Conservation (phyloP, 92 coral and sea anemone genomes). For the Heliopora coerulea region DNA sequence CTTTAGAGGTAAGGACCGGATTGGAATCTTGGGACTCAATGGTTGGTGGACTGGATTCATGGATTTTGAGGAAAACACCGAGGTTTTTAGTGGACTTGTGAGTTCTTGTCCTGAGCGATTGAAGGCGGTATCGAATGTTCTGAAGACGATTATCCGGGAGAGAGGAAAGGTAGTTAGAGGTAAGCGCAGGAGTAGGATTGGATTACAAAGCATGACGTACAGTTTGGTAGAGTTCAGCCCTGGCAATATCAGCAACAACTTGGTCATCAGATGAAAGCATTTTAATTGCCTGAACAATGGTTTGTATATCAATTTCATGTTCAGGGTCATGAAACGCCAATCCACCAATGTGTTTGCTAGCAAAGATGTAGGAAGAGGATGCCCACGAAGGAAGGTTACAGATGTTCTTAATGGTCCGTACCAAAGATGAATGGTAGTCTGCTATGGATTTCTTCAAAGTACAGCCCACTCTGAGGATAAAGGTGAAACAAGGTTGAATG, state of each 20-base stretch:
- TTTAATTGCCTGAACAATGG: constrained; percentile 25
- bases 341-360: constrained; percentile 28
- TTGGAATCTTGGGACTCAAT: too few species aligned
- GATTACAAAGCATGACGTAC: constrained; percentile 30
- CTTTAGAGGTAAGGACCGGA: constrained; percentile 19
- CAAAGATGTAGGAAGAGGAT: constrained; percentile 33
- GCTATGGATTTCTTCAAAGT: neutral
- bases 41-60: too few species aligned
- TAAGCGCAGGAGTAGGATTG: constrained; percentile 28
- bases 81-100: constrained; percentile 7
- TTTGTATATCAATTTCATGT: constrained; percentile 24
- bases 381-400: constrained; percentile 24
- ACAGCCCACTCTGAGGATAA: constrained; percentile 15
- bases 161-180: constrained; percentile 32
- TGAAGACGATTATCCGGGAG: constrained; percentile 24
- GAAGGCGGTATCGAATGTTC: constrained; percentile 22
- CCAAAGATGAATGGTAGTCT: constrained; percentile 1
- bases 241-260: constrained; percentile 25
- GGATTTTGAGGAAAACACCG: too few species aligned
- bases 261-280: constrained; percentile 37
- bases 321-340: constrained; percentile 34
- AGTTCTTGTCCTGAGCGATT: constrained; percentile 34
- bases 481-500: constrained; percentile 34
- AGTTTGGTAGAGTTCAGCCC: constrained; percentile 16
- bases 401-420: constrained; percentile 11